Evolutionary conservation across 2,113 vertebrate species (phyloP).

Genomic region (Terrapene triunguis): DNA sequence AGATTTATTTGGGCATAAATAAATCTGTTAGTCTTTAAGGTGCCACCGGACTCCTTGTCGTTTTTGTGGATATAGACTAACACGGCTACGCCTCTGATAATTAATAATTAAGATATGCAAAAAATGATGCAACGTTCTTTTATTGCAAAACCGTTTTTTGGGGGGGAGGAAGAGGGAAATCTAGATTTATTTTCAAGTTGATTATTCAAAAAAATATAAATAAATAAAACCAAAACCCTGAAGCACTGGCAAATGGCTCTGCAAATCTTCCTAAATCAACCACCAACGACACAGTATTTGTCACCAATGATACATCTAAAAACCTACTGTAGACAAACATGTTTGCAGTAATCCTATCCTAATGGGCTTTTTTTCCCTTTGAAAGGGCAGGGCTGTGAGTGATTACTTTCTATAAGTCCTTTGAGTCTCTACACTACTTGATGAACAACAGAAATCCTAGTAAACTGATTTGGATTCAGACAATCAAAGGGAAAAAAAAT

Average conservation of each 20-base stretch:
- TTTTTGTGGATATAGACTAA: neutral
- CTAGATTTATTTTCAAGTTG: neutral
- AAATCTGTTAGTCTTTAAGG: too few species aligned
- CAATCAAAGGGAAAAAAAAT: neutral
- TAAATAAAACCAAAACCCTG: neutral
- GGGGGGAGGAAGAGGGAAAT: neutral
- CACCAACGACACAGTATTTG: neutral
- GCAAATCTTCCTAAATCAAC: neutral
- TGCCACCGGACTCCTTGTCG: too few species aligned
- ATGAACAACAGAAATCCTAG: neutral
- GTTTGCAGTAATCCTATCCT: neutral
- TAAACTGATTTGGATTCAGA: neutral
- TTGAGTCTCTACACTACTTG: neutral
- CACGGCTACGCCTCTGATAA: too few species aligned
- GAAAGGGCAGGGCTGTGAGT: neutral
- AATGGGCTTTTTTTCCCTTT: neutral
- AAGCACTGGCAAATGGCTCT: neutral
- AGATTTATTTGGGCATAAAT: too few species aligned
- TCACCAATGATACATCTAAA: neutral
- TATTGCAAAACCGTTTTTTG: neutral
- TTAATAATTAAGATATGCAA: neutral
- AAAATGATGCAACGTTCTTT: rapidly evolving
- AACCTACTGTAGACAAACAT: neutral
- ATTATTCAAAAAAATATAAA: rapidly evolving
- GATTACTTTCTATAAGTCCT: neutral